These are phyloP conservation scores for Poecilia latipinna DNA, from an alignment of 2,113 vertebrate genomes.

Conservation along the genomic window DNA sequence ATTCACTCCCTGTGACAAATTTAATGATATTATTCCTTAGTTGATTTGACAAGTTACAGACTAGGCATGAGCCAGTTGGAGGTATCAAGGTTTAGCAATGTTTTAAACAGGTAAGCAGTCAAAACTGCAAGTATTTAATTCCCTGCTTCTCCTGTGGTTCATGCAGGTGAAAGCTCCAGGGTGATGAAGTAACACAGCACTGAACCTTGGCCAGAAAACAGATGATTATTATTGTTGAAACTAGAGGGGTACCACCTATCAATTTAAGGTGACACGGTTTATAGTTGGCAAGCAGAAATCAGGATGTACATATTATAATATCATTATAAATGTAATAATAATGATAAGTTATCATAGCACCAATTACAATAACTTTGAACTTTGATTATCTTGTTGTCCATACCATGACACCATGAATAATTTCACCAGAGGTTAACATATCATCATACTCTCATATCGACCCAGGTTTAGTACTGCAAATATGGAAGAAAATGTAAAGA, in stretches of 20 bases:
- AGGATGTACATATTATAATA: too few relatives aligned
- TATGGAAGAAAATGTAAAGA: not conserved
- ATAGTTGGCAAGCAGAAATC: not conserved
- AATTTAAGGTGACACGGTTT: not conserved
- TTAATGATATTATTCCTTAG: not conserved
- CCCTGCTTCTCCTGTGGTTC: not conserved
- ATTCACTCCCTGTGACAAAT: slow-evolving; percentile 79
- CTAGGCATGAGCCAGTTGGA: not conserved
- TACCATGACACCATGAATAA: not conserved
- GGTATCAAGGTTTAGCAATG: not conserved
- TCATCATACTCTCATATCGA: not conserved
- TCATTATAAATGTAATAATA: too few relatives aligned
- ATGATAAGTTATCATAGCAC: too few relatives aligned
- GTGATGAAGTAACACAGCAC: too few relatives aligned
- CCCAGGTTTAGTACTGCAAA: not conserved
- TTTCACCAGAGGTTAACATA: not conserved
- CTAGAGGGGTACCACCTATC: not conserved
- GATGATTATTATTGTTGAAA: too few relatives aligned
- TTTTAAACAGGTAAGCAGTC: not conserved
- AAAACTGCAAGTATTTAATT: not conserved
- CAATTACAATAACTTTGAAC: too few relatives aligned
- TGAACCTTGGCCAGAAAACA: too few relatives aligned
- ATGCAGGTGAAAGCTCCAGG: too few relatives aligned
- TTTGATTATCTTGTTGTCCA: not conserved
- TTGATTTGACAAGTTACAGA: not conserved